phyloP scores from a whole-genome alignment of 2,113 vertebrate species.

The Cyanoramphus novaezelandiae region DNA sequence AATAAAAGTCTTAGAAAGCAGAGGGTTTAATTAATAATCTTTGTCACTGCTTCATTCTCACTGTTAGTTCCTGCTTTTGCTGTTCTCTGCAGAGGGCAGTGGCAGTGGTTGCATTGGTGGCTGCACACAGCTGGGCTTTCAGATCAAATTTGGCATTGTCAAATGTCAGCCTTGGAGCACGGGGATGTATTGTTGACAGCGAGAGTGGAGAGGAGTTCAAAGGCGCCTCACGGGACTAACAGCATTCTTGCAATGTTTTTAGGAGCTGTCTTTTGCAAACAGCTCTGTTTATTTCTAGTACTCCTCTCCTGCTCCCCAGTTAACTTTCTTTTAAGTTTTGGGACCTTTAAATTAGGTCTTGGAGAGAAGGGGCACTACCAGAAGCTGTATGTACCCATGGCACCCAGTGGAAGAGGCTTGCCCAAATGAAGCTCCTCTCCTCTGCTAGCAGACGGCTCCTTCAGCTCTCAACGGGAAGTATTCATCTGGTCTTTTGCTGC shows the following conservation, averaged over 20 bases:
- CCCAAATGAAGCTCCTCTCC: background rate
- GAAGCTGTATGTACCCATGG: background rate
- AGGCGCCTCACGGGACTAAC: background rate
- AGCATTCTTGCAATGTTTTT: background rate
- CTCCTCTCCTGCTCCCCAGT: background rate
- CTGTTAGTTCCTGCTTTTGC: background rate
- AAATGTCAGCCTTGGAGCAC: background rate
- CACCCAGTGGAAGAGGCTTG: background rate
- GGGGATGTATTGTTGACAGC: background rate
- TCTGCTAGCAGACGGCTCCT: background rate
- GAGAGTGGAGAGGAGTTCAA: background rate
- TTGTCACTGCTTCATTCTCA: background rate
- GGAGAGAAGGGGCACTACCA: background rate
- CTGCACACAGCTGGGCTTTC: background rate
- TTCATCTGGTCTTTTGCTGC: background rate
- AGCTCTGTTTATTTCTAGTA: background rate
- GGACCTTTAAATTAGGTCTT: background rate
- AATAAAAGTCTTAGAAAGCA: background rate
- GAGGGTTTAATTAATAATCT: background rate
- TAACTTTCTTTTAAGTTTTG: background rate
- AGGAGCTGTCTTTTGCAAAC: background rate
- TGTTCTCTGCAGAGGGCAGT: background rate
- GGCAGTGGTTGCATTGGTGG: background rate
- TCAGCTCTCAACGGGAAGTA: background rate
- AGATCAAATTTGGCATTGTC: slow-evolving; percentile 25